Evolutionary conservation across 2,797 vertebrate species (phyloP).

Genomic region (Protonibea diacanthus): DNA sequence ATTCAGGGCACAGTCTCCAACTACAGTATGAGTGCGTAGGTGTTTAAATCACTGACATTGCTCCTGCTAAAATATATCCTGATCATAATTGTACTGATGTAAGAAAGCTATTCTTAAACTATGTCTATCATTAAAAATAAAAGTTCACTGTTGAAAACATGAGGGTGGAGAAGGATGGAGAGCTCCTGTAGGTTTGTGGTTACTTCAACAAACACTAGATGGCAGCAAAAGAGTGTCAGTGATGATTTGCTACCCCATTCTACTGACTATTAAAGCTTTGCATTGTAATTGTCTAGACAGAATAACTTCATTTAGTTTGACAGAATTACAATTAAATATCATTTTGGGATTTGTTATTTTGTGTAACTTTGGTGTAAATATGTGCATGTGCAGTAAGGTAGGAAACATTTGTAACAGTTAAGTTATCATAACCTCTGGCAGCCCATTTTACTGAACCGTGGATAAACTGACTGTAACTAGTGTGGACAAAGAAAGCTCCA

Average conservation of each 20-base stretch:
- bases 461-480: slow-evolving; percentile 14
- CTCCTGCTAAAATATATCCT: background rate
- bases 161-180: background rate
- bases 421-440: slow-evolving; percentile 6
- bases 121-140: background rate
- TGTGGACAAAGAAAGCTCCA: slow-evolving; percentile 32
- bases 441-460: slow-evolving; percentile 8
- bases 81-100: background rate
- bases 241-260: background rate
- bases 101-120: background rate
- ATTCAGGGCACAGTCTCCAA: background rate
- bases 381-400: background rate
- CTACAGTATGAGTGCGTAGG: background rate
- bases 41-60: background rate
- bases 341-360: background rate
- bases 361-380: background rate
- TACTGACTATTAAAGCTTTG: background rate
- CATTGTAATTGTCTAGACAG: slow-evolving; percentile 7
- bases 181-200: background rate
- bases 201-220: slow-evolving; percentile 67
- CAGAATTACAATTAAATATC: background rate
- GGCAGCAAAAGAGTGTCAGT: slow-evolving; percentile 62
- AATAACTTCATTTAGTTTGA: background rate
- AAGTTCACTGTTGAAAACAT: background rate
- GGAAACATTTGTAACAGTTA: slow-evolving; percentile 8